Evolutionary conservation across 2,113 vertebrate species (phyloP), one percentile per base, ranked within the genome.

Genomic region (Alligator sinensis): DNA sequence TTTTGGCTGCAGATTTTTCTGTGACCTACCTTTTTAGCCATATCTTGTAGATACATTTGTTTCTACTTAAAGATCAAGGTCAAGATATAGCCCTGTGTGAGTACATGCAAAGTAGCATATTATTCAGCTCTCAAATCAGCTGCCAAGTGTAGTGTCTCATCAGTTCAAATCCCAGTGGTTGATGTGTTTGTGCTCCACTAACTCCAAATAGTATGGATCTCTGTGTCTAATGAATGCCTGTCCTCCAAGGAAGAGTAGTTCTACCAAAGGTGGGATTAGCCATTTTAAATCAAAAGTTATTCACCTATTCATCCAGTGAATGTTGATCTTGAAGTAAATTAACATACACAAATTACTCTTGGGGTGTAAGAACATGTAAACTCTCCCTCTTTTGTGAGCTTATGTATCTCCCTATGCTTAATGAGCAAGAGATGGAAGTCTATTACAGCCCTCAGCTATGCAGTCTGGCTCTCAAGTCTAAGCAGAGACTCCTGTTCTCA

Each of bases 1-100:
- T 90, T 95, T 95, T 84, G 85, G 90, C 81, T 96, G 68, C 82
- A 93, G 86, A 77, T 77, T 90, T 96, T 89, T 88, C 89, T 92
- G 13, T 1, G 6, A 85, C 62, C 86, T 92, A 91, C 77, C 61
- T 80, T 77, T 47, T 92, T 92, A 91, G 89, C 87, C 28, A 25
- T 24, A 25, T 95, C 62, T 75, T 92, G 83, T 91, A 85, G 70
- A 59, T 80, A 80, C 47, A 6, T 81, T 85, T 55, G 62, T 61
- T 77, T 89, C 38, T 55, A 90, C 93, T 84, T 88, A 87, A 95
- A 89, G 84, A 88, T 84, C 34, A 70, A 59, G 87, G 64, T 54
- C 82, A 57, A 64, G 75, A 92, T 89, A 82, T 86, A 94, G 89
- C 28, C 79, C 74, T 59, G 62, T 21, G 57, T 93, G 61, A 92